phyloP scores from a whole-genome alignment of 2,113 vertebrate species.

The Solea senegalensis region DNA sequence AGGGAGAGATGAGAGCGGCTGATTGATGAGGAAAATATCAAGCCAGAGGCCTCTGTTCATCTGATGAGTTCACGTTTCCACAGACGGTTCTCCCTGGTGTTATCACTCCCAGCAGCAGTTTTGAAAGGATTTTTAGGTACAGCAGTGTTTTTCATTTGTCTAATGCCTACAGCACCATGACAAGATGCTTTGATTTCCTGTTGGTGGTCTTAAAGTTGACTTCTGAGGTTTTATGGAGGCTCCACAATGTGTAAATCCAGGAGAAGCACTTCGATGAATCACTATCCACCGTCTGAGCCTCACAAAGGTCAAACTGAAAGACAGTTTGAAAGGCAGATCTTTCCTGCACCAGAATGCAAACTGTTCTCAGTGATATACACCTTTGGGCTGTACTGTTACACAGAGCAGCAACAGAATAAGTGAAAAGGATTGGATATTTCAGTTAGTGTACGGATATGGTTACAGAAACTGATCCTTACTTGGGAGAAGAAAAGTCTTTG shows the following conservation, averaged over 20 bases:
- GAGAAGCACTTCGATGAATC: conserved; percentile 39
- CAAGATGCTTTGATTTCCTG: conserved; percentile 30
- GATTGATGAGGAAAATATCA: conserved; percentile 48
- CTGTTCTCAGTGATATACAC: not conserved
- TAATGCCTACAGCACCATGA: conserved; percentile 37
- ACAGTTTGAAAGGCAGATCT: not conserved
- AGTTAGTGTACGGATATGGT: no score
- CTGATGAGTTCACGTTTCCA: conserved; percentile 41
- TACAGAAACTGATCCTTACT: no score
- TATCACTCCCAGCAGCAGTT: conserved; percentile 10
- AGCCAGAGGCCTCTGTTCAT: conserved; percentile 28
- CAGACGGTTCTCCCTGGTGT: not conserved
- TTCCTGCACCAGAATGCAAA: not conserved
- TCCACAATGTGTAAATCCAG: conserved; percentile 9
- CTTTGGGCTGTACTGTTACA: not conserved
- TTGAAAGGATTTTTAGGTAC: conserved; percentile 4
- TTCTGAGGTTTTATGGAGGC: conserved; percentile 6
- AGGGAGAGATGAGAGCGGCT: conserved; percentile 42
- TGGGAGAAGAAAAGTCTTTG: no score
- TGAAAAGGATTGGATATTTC: no score
- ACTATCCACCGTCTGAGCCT: conserved; percentile 14
- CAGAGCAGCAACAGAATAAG: not conserved
- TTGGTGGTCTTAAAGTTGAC: conserved; percentile 27
- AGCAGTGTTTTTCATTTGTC: conserved; percentile 33
- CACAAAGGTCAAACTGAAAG: conserved; percentile 16